A percentile compares a stretch with the other conserved stretches of the same genome.
phyloP scores from a whole-genome alignment of 2,113 vertebrate species.

The Puma concolor region DNA sequence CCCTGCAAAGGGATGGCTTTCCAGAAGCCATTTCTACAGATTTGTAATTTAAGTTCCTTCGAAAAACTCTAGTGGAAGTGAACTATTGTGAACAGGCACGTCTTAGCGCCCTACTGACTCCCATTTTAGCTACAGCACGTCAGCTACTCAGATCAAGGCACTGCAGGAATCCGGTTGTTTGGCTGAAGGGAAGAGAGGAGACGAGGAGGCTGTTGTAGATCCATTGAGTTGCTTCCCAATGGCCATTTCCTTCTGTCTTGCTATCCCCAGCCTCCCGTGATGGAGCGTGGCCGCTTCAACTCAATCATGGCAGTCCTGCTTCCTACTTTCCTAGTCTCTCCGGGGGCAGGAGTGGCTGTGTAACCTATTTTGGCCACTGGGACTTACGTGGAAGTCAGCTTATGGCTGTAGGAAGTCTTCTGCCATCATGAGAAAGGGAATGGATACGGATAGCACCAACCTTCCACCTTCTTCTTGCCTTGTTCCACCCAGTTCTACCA shows the following conservation, averaged over 20 bases:
- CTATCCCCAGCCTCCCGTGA: neutral
- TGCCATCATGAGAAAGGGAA: neutral
- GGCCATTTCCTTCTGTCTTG: neutral
- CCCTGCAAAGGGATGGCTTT: neutral
- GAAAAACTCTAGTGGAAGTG: neutral
- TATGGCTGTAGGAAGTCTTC: neutral
- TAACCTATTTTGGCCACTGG: neutral
- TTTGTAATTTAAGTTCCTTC: neutral
- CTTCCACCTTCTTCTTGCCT: neutral
- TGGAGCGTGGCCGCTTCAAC: neutral
- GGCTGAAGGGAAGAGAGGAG: neutral
- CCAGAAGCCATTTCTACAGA: neutral
- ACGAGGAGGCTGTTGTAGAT: neutral
- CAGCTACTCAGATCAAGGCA: neutral
- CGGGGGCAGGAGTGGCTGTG: too few species aligned
- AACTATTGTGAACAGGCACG: neutral
- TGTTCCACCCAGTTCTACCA: neutral
- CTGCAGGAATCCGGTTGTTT: neutral
- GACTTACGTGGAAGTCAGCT: neutral
- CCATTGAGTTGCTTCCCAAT: neutral
- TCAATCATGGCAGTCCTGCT: neutral
- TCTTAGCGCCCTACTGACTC: neutral
- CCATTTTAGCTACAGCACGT: neutral
- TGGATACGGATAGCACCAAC: rapidly evolving
- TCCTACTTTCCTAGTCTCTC: neutral